Conservation (phyloP, 1,140 invertebrate genomes). For the Dermatophagoides farinae region DNA sequence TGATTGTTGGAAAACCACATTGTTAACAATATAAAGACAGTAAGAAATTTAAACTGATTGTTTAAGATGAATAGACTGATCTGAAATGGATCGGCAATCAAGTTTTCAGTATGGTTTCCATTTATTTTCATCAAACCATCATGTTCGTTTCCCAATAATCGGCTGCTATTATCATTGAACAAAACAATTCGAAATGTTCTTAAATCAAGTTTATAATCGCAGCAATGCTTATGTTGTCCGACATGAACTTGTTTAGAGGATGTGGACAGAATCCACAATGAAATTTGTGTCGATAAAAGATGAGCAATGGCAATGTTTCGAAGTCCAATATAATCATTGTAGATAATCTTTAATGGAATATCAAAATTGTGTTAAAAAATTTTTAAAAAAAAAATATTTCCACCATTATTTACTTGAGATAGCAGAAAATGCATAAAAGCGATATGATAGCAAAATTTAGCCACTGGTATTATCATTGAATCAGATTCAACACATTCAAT, state of each 20-base stretch:
- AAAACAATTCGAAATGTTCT: not conserved
- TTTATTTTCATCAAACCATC: not conserved
- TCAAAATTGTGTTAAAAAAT: not conserved
- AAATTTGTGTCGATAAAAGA: slow-evolving; percentile 12
- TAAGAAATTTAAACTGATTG: slow-evolving; percentile 15
- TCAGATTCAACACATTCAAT: slow-evolving; percentile 7
- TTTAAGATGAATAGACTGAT: slow-evolving; percentile 7
- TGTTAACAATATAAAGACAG: slow-evolving; percentile 12
- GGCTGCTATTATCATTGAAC: not conserved
- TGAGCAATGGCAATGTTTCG: slow-evolving; percentile 16
- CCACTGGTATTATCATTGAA: slow-evolving; percentile 13
- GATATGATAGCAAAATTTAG: slow-evolving; percentile 12
- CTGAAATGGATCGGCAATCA: not conserved
- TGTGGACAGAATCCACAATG: slow-evolving; percentile 13
- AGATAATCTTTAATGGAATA: not conserved
- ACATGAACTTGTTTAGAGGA: not conserved
- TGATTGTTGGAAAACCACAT: slow-evolving; percentile 17
- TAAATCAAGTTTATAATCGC: not conserved
- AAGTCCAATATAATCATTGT: slow-evolving; percentile 3
- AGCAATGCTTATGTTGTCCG: not conserved
- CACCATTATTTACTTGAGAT: slow-evolving; percentile 1
- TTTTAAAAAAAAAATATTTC: not conserved
- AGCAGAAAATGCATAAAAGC: slow-evolving; percentile 16
- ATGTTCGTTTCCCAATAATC: not conserved
- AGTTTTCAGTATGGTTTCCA: not conserved